Percentiles rank a stretch among this genome's conserved stretches.
Conservation (phyloP, 2,113 vertebrate genomes). For the Cinclus mexicanus region DNA sequence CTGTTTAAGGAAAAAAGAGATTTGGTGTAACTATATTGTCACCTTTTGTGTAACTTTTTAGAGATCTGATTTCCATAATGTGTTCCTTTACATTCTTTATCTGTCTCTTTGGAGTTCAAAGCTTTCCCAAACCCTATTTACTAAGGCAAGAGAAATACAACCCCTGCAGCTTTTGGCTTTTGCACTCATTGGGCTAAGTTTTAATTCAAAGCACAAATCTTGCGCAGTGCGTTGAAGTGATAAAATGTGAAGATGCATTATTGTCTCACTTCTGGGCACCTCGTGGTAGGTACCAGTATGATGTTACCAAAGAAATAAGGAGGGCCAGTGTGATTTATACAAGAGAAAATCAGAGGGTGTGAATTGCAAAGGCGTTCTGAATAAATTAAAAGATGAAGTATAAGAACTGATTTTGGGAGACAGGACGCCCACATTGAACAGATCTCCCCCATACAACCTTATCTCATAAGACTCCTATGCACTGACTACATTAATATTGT, state of each 20-base stretch:
- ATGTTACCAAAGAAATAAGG: neutral
- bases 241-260: neutral
- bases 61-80: neutral
- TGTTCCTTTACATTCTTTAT: neutral
- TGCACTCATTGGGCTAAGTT: neutral
- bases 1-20: neutral
- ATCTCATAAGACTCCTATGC: neutral
- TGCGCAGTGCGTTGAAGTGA: neutral
- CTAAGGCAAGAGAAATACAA: neutral
- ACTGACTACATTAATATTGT: neutral
- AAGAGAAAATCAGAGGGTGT: conserved; percentile 33
- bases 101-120: neutral
- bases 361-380: conserved; percentile 50
- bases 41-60: neutral
- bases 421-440: conserved; percentile 36
- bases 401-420: conserved; percentile 32
- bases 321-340: neutral
- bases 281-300: neutral
- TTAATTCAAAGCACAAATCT: neutral
- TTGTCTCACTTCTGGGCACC: neutral
- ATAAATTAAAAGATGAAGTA: conserved; percentile 49
- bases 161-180: neutral
- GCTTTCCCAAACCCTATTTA: neutral
- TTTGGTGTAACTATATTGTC: neutral
- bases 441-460: conserved; percentile 35